Evolutionary conservation across 2,888 invertebrate genomes (phyloP), one percentile per base, ranked within the genome.

Genomic region (Cantharis flavilabris): DNA sequence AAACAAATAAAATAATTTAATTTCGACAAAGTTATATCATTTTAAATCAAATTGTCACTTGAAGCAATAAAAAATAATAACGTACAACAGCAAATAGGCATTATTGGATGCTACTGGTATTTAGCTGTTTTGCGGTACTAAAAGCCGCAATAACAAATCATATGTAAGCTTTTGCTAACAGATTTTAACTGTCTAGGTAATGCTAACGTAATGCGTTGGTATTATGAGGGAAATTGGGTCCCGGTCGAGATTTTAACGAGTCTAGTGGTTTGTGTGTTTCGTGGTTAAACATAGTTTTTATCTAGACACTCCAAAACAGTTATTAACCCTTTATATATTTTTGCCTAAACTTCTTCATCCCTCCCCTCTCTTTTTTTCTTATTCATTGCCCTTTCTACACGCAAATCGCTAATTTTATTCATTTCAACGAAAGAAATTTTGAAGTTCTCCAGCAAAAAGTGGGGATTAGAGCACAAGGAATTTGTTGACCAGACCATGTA

Each of bases 101-200:
- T 76, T 79, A 75, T 76, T 76, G 73, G 33, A 75, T 76, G 74
- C 70, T 76, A 75, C 74, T 70, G 79, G 76, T 79, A 74, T 79
- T 75, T 69, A 75, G 72, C 79, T 82, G 85, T 87, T 87, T 85
- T 87, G 88, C 84, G 87, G 87, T 84, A 81, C 83, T 84, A 84
- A 86, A 86, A 85, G 86, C 88, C 88, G 86, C 87, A 88, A 87
- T 84, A 87, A 88, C 87, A 88, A 88, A 88, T 88, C 88, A 88
- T 87, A 86, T 86, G 86, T 87, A 87, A 88, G 87, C 87, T 87
- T 88, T 87, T 87, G 87, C 87, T 87, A 87, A 88, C 88, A 87
- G 88, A 88, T 88, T 88, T 87, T 88, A 88, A 88, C 87, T 87
- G 87, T 87, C 87, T 84, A 83, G 84, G 85, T 88, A 88, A 88